Evolutionary conservation across 2,113 vertebrate genomes (phyloP), one percentile per base, ranked within the genome.

Genomic region (Thunnus maccoyii): DNA sequence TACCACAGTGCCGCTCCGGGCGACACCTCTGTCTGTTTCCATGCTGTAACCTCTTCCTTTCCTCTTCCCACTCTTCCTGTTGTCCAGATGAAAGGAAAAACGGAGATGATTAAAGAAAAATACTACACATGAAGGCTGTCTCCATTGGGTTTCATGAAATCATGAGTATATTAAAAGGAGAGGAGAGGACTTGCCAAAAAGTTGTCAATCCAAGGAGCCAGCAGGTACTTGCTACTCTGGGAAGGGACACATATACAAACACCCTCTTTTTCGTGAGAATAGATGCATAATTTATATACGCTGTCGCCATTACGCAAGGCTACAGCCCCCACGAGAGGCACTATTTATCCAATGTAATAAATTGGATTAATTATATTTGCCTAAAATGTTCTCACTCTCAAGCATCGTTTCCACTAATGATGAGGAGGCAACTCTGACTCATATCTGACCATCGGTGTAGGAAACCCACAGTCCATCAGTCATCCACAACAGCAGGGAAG

Each of bases 361-460:
- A 91, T 78, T 73, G 65, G 78, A 91, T 84, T 82, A 82, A 92
- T 91, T 86, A 88, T 69, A 72, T 90, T 88, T 86, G 83, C 75
- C 60, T 79, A 47, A 61, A 90, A 91, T 89, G 82, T 88, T 75
- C 66, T 85, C 80, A 86, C 84, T 83, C 84, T 81, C 69, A 77
- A 76, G 72, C 72, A 78, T 81, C 47, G 61, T 88, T 86, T 86
- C 70, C 78, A 84, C 51, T 52, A 61, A 66, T 48, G 77, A 74
- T 64, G 72, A 86, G 72, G 70, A 77, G 85, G 87, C 75, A 88
- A 84, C 54, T 83, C 73, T 91, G 89, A 92, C 78, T 89, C 88
- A 92, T 72, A 85, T 83, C 83, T 90, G 82, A 82, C 64, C 80
- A 84, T 61, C 22, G 12, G 51, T 71, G 75, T 63, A 51, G 57